These are phyloP conservation scores for Bufo bufo DNA, from an alignment of 2,113 vertebrate species.

Conservation along the genomic window DNA sequence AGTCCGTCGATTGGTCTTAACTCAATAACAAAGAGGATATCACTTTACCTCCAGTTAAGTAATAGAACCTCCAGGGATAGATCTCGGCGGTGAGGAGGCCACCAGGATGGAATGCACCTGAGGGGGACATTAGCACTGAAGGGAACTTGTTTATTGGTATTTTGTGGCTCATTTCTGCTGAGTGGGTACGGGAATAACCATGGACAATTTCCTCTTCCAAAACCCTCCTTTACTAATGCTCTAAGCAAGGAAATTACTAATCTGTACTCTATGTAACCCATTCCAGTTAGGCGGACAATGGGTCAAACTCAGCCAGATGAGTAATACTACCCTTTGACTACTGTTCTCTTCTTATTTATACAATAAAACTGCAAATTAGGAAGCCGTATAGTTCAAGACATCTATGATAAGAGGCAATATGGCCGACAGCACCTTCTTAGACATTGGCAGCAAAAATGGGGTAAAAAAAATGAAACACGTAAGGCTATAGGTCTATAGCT, in stretches of 20 bases:
- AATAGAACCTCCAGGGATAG: slow-evolving; percentile 63
- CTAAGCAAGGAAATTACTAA: slow-evolving; percentile 54
- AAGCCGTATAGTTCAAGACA: background rate
- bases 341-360: background rate
- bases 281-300: slow-evolving; percentile 33
- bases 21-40: slow-evolving; percentile 62
- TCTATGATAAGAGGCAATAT: background rate
- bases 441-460: background rate
- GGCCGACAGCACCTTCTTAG: background rate
- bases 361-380: background rate
- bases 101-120: slow-evolving; percentile 69
- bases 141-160: slow-evolving; percentile 66
- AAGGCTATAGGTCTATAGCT: background rate
- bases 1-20: slow-evolving; percentile 26
- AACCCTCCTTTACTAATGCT: slow-evolving; percentile 29
- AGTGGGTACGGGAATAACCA: slow-evolving; percentile 26
- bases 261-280: slow-evolving; percentile 35
- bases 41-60: slow-evolving; percentile 61
- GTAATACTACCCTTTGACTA: slow-evolving; percentile 20
- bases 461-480: background rate
- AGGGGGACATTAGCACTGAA: slow-evolving; percentile 62
- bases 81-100: slow-evolving; percentile 62
- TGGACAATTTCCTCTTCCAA: slow-evolving; percentile 32
- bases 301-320: slow-evolving; percentile 11
- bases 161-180: slow-evolving; percentile 44